Percentiles rank a stretch among this genome's conserved stretches.
These are phyloP conservation scores for Mesocricetus auratus DNA, from an alignment of 2,113 vertebrate species.

Conservation along the genomic window DNA sequence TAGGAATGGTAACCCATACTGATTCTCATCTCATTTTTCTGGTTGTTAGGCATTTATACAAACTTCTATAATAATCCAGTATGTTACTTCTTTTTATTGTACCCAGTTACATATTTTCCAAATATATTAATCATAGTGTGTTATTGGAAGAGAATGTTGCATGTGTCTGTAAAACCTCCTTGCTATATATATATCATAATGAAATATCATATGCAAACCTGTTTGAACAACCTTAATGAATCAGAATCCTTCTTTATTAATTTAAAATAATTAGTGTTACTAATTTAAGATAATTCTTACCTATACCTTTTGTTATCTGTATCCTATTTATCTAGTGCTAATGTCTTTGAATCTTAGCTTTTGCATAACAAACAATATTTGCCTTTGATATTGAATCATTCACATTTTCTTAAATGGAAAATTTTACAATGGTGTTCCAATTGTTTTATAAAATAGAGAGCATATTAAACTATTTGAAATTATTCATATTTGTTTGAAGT, in stretches of 20 bases:
- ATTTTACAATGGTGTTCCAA: background rate
- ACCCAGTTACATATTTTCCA: background rate
- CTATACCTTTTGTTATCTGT: background rate
- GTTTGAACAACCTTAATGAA: background rate
- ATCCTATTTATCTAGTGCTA: background rate
- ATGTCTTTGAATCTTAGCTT: background rate
- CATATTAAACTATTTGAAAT: background rate
- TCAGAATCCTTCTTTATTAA: background rate
- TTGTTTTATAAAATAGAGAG: background rate
- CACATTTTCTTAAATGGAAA: background rate
- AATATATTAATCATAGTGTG: background rate
- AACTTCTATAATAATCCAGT: background rate
- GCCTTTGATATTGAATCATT: background rate
- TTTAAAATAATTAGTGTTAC: background rate
- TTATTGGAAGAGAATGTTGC: background rate
- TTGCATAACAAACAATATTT: background rate
- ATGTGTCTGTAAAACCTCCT: background rate
- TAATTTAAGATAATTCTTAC: background rate
- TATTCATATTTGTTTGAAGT: background rate
- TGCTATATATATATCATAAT: background rate
- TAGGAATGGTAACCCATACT: background rate
- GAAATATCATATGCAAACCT: background rate
- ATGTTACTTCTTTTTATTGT: background rate
- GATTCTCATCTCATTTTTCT: background rate
- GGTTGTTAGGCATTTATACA: background rate